Base-by-base conservation (phyloP, 2,888 invertebrate species). In the Luperina testacea region DNA sequence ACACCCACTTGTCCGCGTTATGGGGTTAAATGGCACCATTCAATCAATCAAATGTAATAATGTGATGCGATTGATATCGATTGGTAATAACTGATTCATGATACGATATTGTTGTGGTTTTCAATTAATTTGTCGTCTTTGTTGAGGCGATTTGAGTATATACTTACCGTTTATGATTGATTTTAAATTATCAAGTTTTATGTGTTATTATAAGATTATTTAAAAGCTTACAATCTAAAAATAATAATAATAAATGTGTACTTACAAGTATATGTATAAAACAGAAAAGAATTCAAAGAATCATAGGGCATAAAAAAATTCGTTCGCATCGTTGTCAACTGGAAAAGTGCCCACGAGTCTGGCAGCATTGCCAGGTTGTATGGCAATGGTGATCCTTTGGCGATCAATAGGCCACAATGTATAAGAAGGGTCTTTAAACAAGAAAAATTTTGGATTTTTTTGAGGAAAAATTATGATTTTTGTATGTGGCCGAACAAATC, bases 21-120 rank as follows among this genome's bases (percentile, higher is more conserved):
- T 24, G 57, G 74, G 82, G 82, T 82, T 82, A 82, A 82, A 75
- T 75, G 75, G 53, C 63, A 81, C 83, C 81, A 69, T 48, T 80
- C 80, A 82, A 75, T 78, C 80, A 27, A 64, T 81, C 81, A 81
- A 68, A 48, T 82, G 61, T 67, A 38, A 67, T 68, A 83, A 73
- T 75, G 15, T 53, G 72, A 68, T 61, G 53, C 72, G 80, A 73
- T 70, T 80, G 80, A 80, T 84, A 82, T 80, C 59, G 81, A 72
- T 80, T 65, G 64, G 27, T 84, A 13, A 70, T 80, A 82, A 82
- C 64, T 67, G 80, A 80, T 80, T 80, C 80, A 15, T 64, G 64
- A 70, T 63, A 61, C 57, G 42, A 32, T 68, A 32, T 61, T 67
- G 61, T n/a, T n/a, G 59, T 32, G 32, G 20, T n/a, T 59, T 57